phyloP scores from a whole-genome alignment of 1,140 invertebrate species.

The Diuraphis noxia region DNA sequence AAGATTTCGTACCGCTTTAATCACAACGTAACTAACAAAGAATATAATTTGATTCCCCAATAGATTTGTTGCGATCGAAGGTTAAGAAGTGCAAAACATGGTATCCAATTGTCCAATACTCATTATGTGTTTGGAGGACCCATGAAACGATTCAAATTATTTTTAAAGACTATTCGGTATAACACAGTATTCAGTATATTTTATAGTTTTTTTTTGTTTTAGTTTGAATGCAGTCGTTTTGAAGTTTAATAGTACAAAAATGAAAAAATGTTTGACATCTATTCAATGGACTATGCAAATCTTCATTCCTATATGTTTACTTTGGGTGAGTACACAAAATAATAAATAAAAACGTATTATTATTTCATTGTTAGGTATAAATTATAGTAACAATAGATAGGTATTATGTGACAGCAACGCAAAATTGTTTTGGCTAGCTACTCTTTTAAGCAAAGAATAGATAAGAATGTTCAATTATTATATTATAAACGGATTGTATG shows the following conservation, averaged over 20 bases:
- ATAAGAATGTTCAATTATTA: not conserved
- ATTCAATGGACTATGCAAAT: not conserved
- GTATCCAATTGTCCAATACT: not conserved
- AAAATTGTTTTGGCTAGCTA: not conserved
- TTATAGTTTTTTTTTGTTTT: not conserved
- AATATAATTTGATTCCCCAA: not conserved
- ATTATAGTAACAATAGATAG: not conserved
- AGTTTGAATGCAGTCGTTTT: constrained; percentile 48
- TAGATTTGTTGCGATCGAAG: not conserved
- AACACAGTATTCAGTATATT: not conserved
- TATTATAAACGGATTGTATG: not conserved
- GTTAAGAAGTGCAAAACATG: not conserved
- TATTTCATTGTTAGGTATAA: not conserved
- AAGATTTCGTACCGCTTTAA: not conserved
- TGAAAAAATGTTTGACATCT: constrained; percentile 12
- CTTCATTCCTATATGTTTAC: not conserved
- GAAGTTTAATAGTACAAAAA: constrained; percentile 10
- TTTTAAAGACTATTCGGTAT: not conserved
- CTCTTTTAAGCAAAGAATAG: not conserved
- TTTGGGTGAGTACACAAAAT: not conserved
- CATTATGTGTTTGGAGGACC: not conserved
- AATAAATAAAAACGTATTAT: not conserved
- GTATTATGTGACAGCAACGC: too few species aligned
- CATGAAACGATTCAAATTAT: not conserved
- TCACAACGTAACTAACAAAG: not conserved